Conservation (phyloP, 2,888 invertebrate species). For the Hydropsyche betteni region DNA sequence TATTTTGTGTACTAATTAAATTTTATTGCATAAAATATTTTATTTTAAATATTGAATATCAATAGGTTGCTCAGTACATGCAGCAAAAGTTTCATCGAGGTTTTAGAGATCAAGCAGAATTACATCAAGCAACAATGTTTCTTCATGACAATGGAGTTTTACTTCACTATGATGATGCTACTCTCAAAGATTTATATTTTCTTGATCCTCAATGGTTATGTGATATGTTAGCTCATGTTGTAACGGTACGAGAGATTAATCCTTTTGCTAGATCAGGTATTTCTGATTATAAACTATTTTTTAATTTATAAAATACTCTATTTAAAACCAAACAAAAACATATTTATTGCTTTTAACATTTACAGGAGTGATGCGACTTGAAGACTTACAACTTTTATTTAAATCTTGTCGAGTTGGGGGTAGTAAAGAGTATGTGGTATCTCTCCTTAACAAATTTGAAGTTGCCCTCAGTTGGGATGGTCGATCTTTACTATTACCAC, state of each 20-base stretch:
- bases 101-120: conserved; percentile 88
- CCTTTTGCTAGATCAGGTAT: conserved; percentile 88
- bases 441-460: conserved; percentile 95
- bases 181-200: conserved; percentile 93
- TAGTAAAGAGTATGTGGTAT: conserved; percentile 83
- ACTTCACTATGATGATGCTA: conserved; percentile 93
- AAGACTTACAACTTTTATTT: conserved; percentile 91
- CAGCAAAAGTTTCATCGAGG: conserved; percentile 74
- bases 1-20: neutral
- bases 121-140: conserved; percentile 96
- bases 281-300: conserved; percentile 45
- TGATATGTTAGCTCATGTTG: conserved; percentile 96
- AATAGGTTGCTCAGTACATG: conserved; percentile 70
- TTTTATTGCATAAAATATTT: neutral
- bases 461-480: conserved; percentile 97
- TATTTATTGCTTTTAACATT: neutral
- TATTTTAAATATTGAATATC: conserved; percentile 1
- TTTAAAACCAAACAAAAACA: neutral
- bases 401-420: conserved; percentile 78
- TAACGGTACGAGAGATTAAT: conserved; percentile 96
- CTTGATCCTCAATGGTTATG: conserved; percentile 98
- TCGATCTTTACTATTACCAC: conserved; percentile 88
- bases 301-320: neutral
- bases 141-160: conserved; percentile 97
- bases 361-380: conserved; percentile 87